Conservation (phyloP, 2,888 invertebrate genomes). For the Ellobium chinense region DNA sequence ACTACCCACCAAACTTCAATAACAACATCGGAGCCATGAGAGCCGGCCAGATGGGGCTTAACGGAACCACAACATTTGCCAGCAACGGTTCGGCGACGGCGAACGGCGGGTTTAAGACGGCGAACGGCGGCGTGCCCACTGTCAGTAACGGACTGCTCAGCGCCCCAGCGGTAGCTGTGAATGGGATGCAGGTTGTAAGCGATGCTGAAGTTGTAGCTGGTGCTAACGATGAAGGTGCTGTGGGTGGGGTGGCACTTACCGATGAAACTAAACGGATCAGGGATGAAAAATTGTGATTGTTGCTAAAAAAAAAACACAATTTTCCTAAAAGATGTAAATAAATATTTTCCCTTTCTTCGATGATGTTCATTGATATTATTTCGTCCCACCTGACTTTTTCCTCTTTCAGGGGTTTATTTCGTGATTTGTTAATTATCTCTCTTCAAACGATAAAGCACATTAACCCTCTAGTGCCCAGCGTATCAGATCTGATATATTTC, state of each 20-base stretch:
- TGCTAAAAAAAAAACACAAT: too few relatives aligned
- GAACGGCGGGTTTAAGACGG: background rate
- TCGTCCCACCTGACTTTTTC: too few relatives aligned
- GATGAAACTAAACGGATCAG: background rate
- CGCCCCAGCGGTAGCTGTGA: background rate
- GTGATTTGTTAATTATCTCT: too few relatives aligned
- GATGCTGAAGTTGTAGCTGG: background rate
- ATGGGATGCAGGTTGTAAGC: background rate
- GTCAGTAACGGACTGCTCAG: background rate
- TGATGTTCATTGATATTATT: too few relatives aligned
- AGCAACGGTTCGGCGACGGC: background rate
- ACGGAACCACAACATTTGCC: background rate
- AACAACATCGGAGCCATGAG: background rate
- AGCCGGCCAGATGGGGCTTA: background rate
- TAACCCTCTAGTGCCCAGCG: too few relatives aligned
- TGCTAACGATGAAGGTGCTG: background rate
- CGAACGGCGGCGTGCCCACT: background rate
- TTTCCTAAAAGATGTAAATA: too few relatives aligned
- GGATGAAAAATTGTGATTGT: background rate
- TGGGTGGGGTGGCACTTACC: background rate
- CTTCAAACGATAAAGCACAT: too few relatives aligned
- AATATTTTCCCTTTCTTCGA: too few relatives aligned
- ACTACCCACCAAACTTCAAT: slow-evolving; percentile 36
- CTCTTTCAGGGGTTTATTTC: too few relatives aligned
- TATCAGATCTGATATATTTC: too few relatives aligned